phyloP scores from a whole-genome alignment of 2,797 vertebrate genomes.

The Centropyge bicolor region DNA sequence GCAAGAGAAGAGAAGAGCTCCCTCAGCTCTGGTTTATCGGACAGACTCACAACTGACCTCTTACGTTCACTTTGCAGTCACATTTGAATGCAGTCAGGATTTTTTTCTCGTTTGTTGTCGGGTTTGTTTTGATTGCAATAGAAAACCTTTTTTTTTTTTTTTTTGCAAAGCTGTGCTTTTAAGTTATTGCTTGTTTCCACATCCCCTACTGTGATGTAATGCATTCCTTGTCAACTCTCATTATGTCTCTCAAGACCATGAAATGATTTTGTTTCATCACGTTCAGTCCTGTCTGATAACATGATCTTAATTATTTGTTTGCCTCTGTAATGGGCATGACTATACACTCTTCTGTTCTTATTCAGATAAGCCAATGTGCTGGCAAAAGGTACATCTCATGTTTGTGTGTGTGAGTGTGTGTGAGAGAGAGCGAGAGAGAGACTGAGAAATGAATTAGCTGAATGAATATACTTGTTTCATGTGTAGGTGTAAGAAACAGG shows the following conservation, averaged over 20 bases:
- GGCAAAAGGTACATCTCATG: slow-evolving; percentile 61
- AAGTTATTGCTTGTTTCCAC: slow-evolving; percentile 68
- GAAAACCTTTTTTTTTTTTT: slow-evolving; percentile 31
- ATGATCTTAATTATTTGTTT: slow-evolving; percentile 74
- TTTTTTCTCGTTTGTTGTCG: slow-evolving; percentile 36
- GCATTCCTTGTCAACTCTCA: slow-evolving; percentile 83
- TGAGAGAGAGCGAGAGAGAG: background rate
- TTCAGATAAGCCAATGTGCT: slow-evolving; percentile 72
- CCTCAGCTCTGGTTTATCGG: slow-evolving; percentile 33
- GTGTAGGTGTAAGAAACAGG: slow-evolving; percentile 44
- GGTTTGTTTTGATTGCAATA: slow-evolving; percentile 60
- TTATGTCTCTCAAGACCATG: slow-evolving; percentile 73
- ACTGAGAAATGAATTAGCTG: slow-evolving; percentile 35
- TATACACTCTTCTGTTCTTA: slow-evolving; percentile 70
- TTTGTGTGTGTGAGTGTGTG: slow-evolving; percentile 15
- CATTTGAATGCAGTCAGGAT: slow-evolving; percentile 54
- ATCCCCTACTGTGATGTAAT: slow-evolving; percentile 80
- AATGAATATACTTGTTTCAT: slow-evolving; percentile 54
- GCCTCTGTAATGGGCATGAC: slow-evolving; percentile 65
- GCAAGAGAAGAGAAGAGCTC: slow-evolving; percentile 31
- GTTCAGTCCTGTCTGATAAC: slow-evolving; percentile 65
- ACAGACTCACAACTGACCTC: slow-evolving; percentile 69
- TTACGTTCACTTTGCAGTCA: slow-evolving; percentile 60
- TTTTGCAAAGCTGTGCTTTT: slow-evolving; percentile 62
- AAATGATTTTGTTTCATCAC: slow-evolving; percentile 74